A percentile compares a stretch with the other conserved stretches of the same genome.
These are phyloP conservation scores for Andrena chrysosceles DNA, from an alignment of 2,888 invertebrate species.

Conservation along the genomic window DNA sequence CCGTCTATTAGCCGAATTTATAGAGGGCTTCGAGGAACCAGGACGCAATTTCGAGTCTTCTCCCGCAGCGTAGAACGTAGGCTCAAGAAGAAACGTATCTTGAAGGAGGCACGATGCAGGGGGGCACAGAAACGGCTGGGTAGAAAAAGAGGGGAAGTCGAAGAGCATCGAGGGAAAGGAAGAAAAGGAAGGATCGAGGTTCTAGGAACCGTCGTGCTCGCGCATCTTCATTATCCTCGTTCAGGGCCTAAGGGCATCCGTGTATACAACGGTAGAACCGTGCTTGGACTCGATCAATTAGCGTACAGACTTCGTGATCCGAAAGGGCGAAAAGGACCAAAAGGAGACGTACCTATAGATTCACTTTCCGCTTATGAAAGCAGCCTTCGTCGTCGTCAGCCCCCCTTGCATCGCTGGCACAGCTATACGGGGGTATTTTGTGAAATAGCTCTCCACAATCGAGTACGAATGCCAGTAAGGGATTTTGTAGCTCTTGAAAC, in stretches of 20 bases:
- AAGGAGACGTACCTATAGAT: constrained; percentile 72
- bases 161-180: constrained; percentile 9
- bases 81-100: background rate
- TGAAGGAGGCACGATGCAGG: constrained; percentile 15
- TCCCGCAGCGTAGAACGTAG: constrained; percentile 47
- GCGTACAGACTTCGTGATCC: constrained; percentile 75
- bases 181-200: constrained; percentile 53
- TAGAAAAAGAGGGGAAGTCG: constrained; percentile 31
- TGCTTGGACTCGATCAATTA: constrained; percentile 80
- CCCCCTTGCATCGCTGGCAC: constrained; percentile 3
- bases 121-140: constrained; percentile 24
- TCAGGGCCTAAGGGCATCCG: constrained; percentile 68
- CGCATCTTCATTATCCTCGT: constrained; percentile 80
- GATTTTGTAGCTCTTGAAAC: too few species aligned
- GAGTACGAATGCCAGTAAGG: too few species aligned
- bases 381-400: constrained; percentile 29
- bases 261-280: constrained; percentile 71
- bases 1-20: constrained; percentile 70
- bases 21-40: constrained; percentile 61
- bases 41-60: constrained; percentile 39
- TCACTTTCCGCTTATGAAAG: constrained; percentile 74
- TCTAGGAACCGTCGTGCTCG: constrained; percentile 79
- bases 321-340: constrained; percentile 70
- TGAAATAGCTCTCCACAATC: background rate
- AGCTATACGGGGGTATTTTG: background rate